These are phyloP conservation scores for Sericinus montela DNA, from an alignment of 2,888 invertebrate species.

Conservation along the genomic window DNA sequence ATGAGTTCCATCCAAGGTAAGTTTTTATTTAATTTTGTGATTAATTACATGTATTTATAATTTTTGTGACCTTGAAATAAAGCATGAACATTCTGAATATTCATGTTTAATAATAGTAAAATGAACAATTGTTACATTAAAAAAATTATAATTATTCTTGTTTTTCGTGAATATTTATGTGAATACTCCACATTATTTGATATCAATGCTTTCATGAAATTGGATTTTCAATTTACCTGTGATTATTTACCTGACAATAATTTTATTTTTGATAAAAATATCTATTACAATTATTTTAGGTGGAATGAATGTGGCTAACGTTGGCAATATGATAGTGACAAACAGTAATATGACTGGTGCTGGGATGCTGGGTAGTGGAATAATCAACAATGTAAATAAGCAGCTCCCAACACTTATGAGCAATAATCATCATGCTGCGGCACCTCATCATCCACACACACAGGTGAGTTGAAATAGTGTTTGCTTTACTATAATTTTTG, in stretches of 20 bases:
- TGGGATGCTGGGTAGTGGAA: conserved; percentile 87
- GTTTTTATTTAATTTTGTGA: conserved; percentile 14
- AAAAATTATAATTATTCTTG: too few relatives aligned
- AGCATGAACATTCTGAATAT: not conserved
- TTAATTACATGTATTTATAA: too few relatives aligned
- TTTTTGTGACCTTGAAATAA: too few relatives aligned
- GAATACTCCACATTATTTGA: too few relatives aligned
- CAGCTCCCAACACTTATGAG: conserved; percentile 84
- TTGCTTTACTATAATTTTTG: too few relatives aligned
- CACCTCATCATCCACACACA: conserved; percentile 68
- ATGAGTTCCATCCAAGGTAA: conserved; percentile 86
- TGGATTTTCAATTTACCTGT: too few relatives aligned
- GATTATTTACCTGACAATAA: too few relatives aligned
- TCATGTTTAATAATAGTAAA: conserved; percentile 14
- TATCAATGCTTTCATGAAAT: too few relatives aligned
- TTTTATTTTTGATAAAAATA: too few relatives aligned
- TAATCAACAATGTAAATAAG: conserved; percentile 88
- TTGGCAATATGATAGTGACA: conserved; percentile 88
- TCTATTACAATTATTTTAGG: conserved; percentile 27
- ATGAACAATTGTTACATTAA: too few relatives aligned
- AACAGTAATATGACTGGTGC: conserved; percentile 85
- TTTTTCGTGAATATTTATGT: too few relatives aligned
- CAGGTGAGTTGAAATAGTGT: conserved; percentile 45
- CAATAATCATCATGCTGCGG: conserved; percentile 68
- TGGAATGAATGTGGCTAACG: conserved; percentile 84